A percentile compares a stretch with the other conserved stretches of the same genome.
Conservation (phyloP, 2,113 vertebrate genomes). For the Ctenomys sociabilis region DNA sequence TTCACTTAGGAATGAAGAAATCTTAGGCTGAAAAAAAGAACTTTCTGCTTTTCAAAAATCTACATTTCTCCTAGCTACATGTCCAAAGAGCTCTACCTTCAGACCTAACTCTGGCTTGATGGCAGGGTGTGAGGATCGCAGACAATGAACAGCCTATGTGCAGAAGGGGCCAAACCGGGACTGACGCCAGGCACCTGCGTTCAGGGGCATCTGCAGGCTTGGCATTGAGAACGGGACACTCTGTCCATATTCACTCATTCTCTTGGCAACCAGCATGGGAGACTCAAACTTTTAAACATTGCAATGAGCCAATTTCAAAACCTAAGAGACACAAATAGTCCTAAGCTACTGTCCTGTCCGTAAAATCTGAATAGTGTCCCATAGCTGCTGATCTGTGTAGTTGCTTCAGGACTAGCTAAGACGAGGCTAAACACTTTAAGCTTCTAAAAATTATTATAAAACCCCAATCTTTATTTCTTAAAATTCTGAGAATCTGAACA, state of each 20-base stretch:
- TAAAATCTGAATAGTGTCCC: neutral
- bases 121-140: rapidly evolving
- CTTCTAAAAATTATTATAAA: neutral
- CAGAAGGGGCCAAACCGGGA: neutral
- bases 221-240: rapidly evolving
- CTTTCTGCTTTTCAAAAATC: neutral
- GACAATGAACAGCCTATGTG: rapidly evolving
- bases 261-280: neutral
- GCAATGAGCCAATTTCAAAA: neutral
- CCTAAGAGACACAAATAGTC: neutral
- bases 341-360: neutral
- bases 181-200: neutral
- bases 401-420: neutral
- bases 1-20: neutral
- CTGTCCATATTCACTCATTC: too few relatives aligned
- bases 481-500: neutral
- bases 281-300: neutral
- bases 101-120: rapidly evolving
- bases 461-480: neutral
- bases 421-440: neutral
- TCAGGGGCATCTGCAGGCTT: rapidly evolving
- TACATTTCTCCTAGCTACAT: too few relatives aligned
- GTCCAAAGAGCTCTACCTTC: neutral
- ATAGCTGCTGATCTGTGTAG: neutral
- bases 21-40: neutral